Evolutionary conservation across 2,888 invertebrate species (phyloP), one percentile per base, ranked within the genome.

Genomic region (Gandaritis pyraliata): DNA sequence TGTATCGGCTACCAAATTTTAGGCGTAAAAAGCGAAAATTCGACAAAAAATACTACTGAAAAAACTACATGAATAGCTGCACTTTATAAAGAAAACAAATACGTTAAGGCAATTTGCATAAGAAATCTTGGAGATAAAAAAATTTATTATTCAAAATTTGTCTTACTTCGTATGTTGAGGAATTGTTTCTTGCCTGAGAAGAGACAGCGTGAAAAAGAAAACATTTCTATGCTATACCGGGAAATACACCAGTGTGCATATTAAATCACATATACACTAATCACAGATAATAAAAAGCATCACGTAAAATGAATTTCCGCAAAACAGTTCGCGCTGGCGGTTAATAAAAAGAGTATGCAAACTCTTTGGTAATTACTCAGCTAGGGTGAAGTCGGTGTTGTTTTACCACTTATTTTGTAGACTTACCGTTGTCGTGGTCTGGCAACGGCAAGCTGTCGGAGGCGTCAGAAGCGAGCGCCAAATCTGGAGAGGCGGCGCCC

Each of bases 401-500:
- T 53, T 43, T 52, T 33, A 10, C 48, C 33, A 41, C 51, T 53
- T 57, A 55, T 46, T 15, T 33, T 39, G 36, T 16, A 15, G 43
- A 75, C 82, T 84, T 75, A 92, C 93, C 91, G 73, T 85, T 84
- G 60, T 93, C 92, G 54, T 88, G 85, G 72, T 92, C 92, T 59
- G 89, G 87, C 61, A 88, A 74, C 1, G 92, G 89, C 46, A 91
- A 81, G 71, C 91, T 92, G 75, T 92, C 88, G 6, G 93, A 92
- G 7, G 87, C 83, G 69, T 92, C 92, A 33, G 92, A 91, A 7
- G 87, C 86, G 18, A 87, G 78, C 12, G 88, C 87, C 70, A 90
- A 72, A 71, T 91, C 91, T 33, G 91, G 90, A 3, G 92, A 91
- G 0, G 88, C 70, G 3, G 87, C 82, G 23, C 90, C 89, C 69